Evolutionary conservation across 2,888 invertebrate species (phyloP), one percentile per base, ranked within the genome.

Genomic region (Eristalinus aeneus): DNA sequence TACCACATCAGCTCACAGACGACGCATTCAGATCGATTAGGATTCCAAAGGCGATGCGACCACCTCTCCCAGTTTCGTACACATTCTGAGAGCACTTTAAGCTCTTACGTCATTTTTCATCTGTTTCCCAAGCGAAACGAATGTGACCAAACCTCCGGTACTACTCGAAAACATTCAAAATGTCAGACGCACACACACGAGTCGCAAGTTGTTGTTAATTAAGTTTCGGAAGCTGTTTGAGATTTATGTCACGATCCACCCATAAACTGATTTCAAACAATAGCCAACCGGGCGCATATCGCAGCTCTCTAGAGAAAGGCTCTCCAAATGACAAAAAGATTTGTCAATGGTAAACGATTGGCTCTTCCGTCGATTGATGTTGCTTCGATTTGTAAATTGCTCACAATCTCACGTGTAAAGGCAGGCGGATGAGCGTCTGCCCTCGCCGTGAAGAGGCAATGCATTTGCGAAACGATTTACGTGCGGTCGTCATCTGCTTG

Each of bases 201-300:
- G 27, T 3, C 27, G 27, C 27, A 5, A 27, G 5, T 27, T 3
- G 67, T 76, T 73, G 78, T 77, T 64, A 64, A 72, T 68, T 58
- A 12, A 54, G 54, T 56, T 68, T 85, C 73, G 73, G 81, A 81
- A 81, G 77, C 77, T 65, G 27, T 46, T 81, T 86, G 68, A 64
- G 64, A 86, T 86, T 81, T 86, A 86, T 81, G 39, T 69, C 85
- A 73, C 65, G 60, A 10, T 54, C 16, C 5, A 11, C 39, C 32
- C 23, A 81, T 81, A 81, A 86, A 86, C 85, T 77, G 64, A 69
- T 32, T 69, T 22, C 67, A 36, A 86, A 86, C 81, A 86, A 85
- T 85, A 46, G 76, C 32, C 68, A 23, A 34, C 20, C 32, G 60
- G 53, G 22, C 27, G 36, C 58, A 12, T 5, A 27, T 27, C 27